Base-by-base conservation (phyloP, 2,888 invertebrate species). In the Lithodes maja region DNA sequence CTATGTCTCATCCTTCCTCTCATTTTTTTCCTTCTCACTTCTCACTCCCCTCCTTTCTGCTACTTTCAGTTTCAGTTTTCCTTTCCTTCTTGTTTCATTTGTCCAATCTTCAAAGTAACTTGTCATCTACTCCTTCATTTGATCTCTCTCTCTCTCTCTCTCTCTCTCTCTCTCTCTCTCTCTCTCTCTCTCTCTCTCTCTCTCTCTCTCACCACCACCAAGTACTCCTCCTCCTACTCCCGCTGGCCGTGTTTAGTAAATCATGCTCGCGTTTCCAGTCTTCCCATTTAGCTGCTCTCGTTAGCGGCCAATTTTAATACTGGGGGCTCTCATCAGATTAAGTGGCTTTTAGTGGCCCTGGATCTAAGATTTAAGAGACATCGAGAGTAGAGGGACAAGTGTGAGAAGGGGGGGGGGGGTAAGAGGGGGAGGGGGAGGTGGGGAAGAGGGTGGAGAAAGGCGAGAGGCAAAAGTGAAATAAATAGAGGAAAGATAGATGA, bases 261-360 rank as follows among this genome's bases (percentile, higher is more conserved):
- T 86, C 81, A 81, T 81, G 49, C 3, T 61, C 12, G n/a, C 5
- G 81, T 55, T 54, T 68, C n/a, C 69, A 82, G 86, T 81, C 75
- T 74, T 82, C 74, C 68, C n/a, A 82, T 86, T 82, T 75, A 75
- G 55, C 77, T n/a, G 33, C 3, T 17, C 61, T 85, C 78, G 85
- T 85, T 85, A 85, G 68, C 78, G 52, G n/a, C 33, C 82, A 50
- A 81, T 74, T 86, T 86, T 86, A 82, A 86, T 68, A 74, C 80
- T 74, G 80, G 74, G 50, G 12, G 17, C 82, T 81, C 86, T 86
- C 77, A 87, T 87, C 87, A 74, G 53, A 87, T 87, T 87, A 87
- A 87, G 83, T 83, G 83, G 87, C 83, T 68, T 82, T 87, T 87
- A 87, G 87, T 52, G 81, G 52, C 12, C 61, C 74, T n/a, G 50